These are phyloP conservation scores for Syngnathoides biaculeatus DNA, from an alignment of 2,113 vertebrate species.

Conservation along the genomic window DNA sequence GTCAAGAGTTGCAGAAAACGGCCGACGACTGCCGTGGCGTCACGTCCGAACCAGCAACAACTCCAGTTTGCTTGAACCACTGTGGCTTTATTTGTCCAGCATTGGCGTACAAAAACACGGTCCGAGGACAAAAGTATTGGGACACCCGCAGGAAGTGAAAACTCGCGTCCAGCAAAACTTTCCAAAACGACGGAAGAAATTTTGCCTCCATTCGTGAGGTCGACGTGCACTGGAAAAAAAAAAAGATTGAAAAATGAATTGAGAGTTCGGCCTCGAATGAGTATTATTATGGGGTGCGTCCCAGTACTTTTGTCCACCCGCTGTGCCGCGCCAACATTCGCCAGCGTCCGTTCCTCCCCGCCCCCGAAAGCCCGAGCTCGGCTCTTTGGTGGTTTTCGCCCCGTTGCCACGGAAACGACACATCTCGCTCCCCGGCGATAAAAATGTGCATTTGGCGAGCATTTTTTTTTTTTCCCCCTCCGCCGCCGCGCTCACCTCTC, in stretches of 20 bases:
- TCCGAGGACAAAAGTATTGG: not conserved
- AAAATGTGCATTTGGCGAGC: slow-evolving; percentile 1
- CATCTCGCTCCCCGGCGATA: not conserved
- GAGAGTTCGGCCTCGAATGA: not conserved
- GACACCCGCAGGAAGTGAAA: not conserved
- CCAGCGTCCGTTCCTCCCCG: slow-evolving; percentile 33
- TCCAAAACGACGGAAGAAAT: too few species aligned
- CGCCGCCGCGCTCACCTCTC: not conserved
- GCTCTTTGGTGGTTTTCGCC: slow-evolving; percentile 29
- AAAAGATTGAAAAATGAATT: not conserved
- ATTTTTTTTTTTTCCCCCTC: not conserved
- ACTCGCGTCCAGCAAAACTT: not conserved
- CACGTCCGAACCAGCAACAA: not conserved
- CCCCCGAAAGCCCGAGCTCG: slow-evolving; percentile 13
- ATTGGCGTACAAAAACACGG: slow-evolving; percentile 49
- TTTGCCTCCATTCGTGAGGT: too few species aligned
- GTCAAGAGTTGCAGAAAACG: too few species aligned
- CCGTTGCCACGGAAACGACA: slow-evolving; percentile 49
- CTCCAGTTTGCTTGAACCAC: not conserved
- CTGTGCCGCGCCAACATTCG: slow-evolving; percentile 10
- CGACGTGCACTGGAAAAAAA: not conserved
- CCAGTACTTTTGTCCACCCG: not conserved
- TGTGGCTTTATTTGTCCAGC: slow-evolving; percentile 59
- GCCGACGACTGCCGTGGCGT: too few species aligned
- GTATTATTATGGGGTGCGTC: not conserved